Conservation (phyloP, 2,113 vertebrate genomes). For the Mormyrus lacerda region DNA sequence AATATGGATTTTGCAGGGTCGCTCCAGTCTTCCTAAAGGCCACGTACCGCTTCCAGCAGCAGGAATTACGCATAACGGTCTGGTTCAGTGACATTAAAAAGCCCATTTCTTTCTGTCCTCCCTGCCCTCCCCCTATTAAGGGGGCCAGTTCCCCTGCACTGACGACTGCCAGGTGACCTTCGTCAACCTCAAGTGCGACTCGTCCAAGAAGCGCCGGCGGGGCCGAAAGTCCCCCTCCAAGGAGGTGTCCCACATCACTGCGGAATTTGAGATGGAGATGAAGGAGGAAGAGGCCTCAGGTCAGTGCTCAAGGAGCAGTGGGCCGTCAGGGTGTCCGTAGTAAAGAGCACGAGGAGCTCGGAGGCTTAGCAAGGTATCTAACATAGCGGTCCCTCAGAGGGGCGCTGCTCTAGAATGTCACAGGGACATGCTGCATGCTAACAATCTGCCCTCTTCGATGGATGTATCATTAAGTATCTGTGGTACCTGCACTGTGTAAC, state of each 20-base stretch:
- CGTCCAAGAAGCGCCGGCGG: conserved; percentile 84
- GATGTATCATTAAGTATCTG: neutral
- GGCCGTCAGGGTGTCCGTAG: neutral
- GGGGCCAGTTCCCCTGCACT: conserved; percentile 67
- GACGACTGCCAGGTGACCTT: conserved; percentile 87
- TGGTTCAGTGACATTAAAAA: neutral
- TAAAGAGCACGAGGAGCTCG: neutral
- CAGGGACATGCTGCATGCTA: neutral
- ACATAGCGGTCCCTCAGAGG: neutral
- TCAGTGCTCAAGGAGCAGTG: conserved; percentile 41
- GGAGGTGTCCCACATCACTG: conserved; percentile 87
- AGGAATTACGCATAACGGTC: neutral
- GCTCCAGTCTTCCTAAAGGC: neutral
- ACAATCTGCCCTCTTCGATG: neutral
- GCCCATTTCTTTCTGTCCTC: neutral
- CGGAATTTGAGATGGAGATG: conserved; percentile 88
- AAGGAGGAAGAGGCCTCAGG: conserved; percentile 82
- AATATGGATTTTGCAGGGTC: neutral
- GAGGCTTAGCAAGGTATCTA: neutral
- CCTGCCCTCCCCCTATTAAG: conserved; percentile 36
- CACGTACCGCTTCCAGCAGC: neutral
- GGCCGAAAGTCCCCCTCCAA: conserved; percentile 87
- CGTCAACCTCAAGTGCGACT: conserved; percentile 88
- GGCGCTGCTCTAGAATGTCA: neutral
- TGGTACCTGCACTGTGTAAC: neutral